Percentiles rank a stretch among this genome's conserved stretches.
Evolutionary conservation across 2,113 vertebrate genomes (phyloP).

Genomic region (Saimiri boliviensis): DNA sequence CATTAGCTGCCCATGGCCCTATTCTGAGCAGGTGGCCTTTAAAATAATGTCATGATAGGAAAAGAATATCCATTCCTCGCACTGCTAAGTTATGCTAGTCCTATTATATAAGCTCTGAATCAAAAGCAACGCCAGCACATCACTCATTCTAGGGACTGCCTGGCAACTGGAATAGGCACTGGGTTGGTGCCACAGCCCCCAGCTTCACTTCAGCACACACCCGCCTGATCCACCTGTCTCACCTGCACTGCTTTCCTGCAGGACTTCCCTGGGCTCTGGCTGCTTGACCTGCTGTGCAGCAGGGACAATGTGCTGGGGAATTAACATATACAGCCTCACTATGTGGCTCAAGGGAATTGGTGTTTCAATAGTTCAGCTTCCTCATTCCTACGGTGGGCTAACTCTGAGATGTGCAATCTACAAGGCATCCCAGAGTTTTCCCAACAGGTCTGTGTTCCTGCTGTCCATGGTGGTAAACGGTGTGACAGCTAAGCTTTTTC

Average conservation of each 20-base stretch:
- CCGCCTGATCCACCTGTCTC: background rate
- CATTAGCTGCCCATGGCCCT: rapidly evolving
- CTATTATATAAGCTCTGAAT: background rate
- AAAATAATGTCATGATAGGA: background rate
- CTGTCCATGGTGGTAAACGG: background rate
- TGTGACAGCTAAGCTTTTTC: background rate
- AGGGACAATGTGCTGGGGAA: background rate
- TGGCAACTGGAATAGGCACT: background rate
- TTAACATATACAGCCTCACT: background rate
- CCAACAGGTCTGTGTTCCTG: background rate
- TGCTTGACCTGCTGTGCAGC: background rate
- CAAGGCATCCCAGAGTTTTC: background rate
- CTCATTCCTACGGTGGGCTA: rapidly evolving
- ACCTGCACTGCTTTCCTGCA: background rate
- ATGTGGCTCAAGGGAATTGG: background rate
- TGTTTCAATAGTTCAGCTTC: background rate
- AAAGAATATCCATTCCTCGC: background rate
- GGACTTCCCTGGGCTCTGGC: background rate
- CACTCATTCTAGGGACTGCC: background rate
- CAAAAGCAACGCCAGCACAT: background rate
- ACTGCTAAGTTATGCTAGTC: background rate
- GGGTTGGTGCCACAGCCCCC: background rate
- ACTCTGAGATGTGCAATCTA: background rate
- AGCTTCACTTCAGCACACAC: background rate
- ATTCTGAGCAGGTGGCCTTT: background rate